A percentile compares a stretch with the other conserved stretches of the same genome.
Evolutionary conservation across 2,888 invertebrate species (phyloP).

Genomic region (Oasisia sp.): DNA sequence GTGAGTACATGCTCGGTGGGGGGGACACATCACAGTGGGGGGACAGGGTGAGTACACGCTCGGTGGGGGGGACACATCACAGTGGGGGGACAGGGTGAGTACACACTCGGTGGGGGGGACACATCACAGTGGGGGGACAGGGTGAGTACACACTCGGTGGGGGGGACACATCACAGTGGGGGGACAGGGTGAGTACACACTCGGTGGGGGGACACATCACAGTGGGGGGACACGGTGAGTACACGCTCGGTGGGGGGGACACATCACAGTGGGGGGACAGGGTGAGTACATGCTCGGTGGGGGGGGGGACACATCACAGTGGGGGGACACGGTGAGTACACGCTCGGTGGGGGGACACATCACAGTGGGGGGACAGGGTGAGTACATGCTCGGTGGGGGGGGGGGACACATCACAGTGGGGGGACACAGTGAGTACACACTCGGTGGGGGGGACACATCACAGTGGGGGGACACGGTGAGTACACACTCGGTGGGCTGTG

Average conservation of each 20-base stretch:
- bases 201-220: neutral
- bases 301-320: neutral
- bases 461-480: neutral
- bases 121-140: neutral
- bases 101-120: no score
- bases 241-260: no score
- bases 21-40: neutral
- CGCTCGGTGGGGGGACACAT: no score
- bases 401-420: neutral
- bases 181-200: neutral
- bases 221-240: neutral
- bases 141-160: no score
- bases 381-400: no score
- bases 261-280: neutral
- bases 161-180: neutral
- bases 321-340: neutral
- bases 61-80: neutral
- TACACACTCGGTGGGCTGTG: neutral
- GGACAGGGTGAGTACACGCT: neutral
- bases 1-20: no score
- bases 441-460: no score
- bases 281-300: no score
- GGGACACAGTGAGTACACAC: neutral
- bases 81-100: neutral
- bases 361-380: neutral